Base-by-base conservation (phyloP, 2,888 invertebrate species). In the Parascotia fuliginaria region DNA sequence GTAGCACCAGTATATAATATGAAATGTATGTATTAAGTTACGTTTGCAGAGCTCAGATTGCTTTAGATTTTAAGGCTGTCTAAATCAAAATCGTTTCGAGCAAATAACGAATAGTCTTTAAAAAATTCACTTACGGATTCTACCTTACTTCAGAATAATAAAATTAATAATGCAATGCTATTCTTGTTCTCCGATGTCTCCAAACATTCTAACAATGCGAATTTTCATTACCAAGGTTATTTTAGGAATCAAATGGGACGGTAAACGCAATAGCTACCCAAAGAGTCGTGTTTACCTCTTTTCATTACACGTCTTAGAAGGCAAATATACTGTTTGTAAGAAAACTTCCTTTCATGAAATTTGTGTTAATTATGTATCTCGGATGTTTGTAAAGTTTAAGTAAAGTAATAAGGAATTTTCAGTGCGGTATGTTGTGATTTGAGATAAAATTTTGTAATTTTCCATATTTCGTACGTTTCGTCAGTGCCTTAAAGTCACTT, bases 221-320 rank as follows among this genome's bases (percentile, higher is more conserved):
- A 64, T 70, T 71, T 77, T 73, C 68, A 75, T 74, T 71, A 65
- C 43, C 34, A 16, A 51, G 55, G 56, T 56, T 68, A 67, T 66
- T 68, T 69, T 57, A 63, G 49, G 60, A 60, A 55, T 57, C 54
- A 59, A 47, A 40, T 47, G 43, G 42, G n/a, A 47, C 52, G 49
- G 37, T 54, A 43, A 55, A 52, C 49, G 39, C 40, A 56, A 55
- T 40, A 54, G 38, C 66, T 55, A 55, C 42, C 34, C 54, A 42
- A 28, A 27, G 24, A 37, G 13, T 27, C 15, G 29, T 55, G 50
- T 60, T 65, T 55, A 60, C 52, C 46, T 55, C 47, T 62, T 62
- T 60, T 48, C 47, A 60, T 60, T 55, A 55, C 40, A 37, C 16
- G 37, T 37, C 46, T 49, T 42, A 27, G 34, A 14, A 37, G 44